Conservation (phyloP, 30 jellyfish, hydroid and myxozoan species). For the Chironex yamaguchii region DNA sequence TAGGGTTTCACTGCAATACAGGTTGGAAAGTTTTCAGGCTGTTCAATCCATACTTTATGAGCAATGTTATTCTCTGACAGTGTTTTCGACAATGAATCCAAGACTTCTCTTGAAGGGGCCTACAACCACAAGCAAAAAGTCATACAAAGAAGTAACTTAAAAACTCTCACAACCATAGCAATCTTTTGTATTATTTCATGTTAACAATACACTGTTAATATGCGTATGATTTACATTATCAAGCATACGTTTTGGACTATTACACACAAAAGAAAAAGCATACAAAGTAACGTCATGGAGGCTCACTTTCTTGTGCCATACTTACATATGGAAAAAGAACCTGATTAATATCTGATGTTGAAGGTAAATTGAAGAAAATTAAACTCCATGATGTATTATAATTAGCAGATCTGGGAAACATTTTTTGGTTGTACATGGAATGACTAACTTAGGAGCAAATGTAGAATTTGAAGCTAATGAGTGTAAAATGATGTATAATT, state of each 20-base stretch:
- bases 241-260: too few relatives aligned
- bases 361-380: slow-evolving; percentile 24
- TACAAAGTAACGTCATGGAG: too few relatives aligned
- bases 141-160: too few relatives aligned
- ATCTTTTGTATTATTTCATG: too few relatives aligned
- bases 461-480: slow-evolving; percentile 30
- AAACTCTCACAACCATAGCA: too few relatives aligned
- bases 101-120: slow-evolving; percentile 72
- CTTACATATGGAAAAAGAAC: slow-evolving; percentile 48
- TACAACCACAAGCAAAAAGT: too few relatives aligned
- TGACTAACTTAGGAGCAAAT: slow-evolving; percentile 38
- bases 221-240: too few relatives aligned
- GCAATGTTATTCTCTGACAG: slow-evolving; percentile 75
- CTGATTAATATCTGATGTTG: slow-evolving; percentile 31
- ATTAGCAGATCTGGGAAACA: slow-evolving; percentile 40
- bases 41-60: slow-evolving; percentile 95
- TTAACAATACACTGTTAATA: too few relatives aligned
- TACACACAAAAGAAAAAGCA: too few relatives aligned
- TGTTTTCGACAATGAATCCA: slow-evolving; percentile 54
- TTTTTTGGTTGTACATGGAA: slow-evolving; percentile 32
- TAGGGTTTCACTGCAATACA: slow-evolving; percentile 97
- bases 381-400: slow-evolving; percentile 32
- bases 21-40: slow-evolving; percentile 97
- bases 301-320: slow-evolving; percentile 15
- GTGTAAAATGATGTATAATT: slow-evolving; percentile 17